Percentiles rank a stretch among this genome's conserved stretches.
These are phyloP conservation scores for Tipula lateralis DNA, from an alignment of 2,888 invertebrate genomes.

Conservation along the genomic window DNA sequence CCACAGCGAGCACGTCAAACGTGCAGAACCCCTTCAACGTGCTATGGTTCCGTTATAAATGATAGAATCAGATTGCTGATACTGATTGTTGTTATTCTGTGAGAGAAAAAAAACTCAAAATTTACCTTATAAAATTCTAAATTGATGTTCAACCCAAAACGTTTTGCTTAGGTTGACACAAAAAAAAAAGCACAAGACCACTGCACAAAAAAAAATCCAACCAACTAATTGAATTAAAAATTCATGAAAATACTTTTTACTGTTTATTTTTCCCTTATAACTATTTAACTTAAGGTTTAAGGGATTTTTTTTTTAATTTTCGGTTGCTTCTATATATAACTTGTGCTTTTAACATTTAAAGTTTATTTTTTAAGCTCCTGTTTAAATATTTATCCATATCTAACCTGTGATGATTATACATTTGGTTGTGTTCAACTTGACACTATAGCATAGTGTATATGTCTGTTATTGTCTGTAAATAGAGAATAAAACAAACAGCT, in stretches of 20 bases:
- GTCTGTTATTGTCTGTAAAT: too few species aligned
- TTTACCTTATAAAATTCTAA: neutral
- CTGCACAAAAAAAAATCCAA: neutral
- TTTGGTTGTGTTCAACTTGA: neutral
- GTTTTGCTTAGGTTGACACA: neutral
- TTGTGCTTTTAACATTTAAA: neutral
- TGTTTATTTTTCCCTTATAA: neutral
- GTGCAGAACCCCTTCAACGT: too few species aligned
- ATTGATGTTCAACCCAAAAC: neutral
- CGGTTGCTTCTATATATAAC: neutral
- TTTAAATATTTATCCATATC: neutral
- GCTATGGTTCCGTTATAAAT: too few species aligned
- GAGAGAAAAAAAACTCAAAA: neutral
- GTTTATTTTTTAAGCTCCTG: neutral
- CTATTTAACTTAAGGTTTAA: slow-evolving; percentile 5
- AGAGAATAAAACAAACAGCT: neutral
- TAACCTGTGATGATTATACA: neutral
- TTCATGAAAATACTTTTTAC: neutral
- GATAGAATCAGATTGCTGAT: too few species aligned
- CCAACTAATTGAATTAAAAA: neutral
- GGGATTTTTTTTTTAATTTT: neutral
- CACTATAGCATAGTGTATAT: neutral
- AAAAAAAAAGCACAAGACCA: neutral
- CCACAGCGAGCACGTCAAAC: too few species aligned
- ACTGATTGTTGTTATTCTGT: too few species aligned